These are phyloP conservation scores for Steatocranus sp. DNA, from an alignment of 2,797 vertebrate genomes.

Conservation along the genomic window DNA sequence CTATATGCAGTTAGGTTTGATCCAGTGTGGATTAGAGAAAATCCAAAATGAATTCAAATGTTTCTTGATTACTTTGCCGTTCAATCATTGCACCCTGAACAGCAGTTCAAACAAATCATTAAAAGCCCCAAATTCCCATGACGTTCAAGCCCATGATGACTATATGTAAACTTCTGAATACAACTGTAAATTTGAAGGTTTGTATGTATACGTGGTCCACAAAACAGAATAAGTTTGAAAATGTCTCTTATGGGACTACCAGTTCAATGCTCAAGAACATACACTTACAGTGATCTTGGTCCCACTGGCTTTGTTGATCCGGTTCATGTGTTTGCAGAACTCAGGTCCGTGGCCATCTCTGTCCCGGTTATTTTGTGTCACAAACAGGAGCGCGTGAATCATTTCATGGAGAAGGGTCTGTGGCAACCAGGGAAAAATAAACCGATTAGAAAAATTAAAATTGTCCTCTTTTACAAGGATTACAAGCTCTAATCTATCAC, in stretches of 20 bases:
- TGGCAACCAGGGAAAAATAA: neutral
- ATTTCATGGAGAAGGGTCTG: conserved; percentile 98
- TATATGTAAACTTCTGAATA: neutral
- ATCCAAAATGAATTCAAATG: neutral
- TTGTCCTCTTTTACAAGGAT: neutral
- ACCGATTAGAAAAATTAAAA: neutral
- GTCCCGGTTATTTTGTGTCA: conserved; percentile 92
- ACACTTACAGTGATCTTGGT: conserved; percentile 85
- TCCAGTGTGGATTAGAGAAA: neutral
- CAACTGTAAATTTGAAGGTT: neutral
- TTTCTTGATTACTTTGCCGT: neutral
- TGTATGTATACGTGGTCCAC: neutral
- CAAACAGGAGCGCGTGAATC: conserved; percentile 97
- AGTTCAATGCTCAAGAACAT: neutral
- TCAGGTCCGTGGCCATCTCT: conserved; percentile 91
- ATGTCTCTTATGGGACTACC: neutral
- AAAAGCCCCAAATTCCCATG: neutral
- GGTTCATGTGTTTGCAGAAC: conserved; percentile 94
- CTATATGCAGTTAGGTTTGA: neutral
- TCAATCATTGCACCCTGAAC: neutral
- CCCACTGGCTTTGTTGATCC: conserved; percentile 88
- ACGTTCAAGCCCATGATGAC: neutral
- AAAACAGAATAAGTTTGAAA: neutral
- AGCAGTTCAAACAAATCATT: neutral
- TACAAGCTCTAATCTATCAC: neutral